Percentiles rank a stretch among this genome's conserved stretches.
phyloP scores from a whole-genome alignment of 2,797 vertebrate species.

The Chelonia mydas region DNA sequence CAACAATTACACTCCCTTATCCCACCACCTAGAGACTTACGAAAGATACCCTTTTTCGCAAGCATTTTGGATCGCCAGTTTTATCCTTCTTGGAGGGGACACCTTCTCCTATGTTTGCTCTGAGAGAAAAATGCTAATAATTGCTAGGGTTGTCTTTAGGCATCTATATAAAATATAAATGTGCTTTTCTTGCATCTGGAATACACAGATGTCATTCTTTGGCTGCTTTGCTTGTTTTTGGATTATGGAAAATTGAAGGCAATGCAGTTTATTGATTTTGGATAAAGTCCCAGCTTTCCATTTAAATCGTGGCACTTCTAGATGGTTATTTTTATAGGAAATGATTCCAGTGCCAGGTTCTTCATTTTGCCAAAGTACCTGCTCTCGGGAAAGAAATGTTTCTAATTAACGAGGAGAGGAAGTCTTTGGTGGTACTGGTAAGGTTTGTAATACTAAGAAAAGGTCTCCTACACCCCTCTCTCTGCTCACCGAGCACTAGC shows the following conservation, averaged over 20 bases:
- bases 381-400: neutral
- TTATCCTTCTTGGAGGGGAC: neutral
- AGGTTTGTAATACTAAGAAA: neutral
- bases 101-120: neutral
- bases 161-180: neutral
- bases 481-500: neutral
- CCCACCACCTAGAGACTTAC: too few relatives aligned
- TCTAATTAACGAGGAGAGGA: neutral
- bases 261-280: neutral
- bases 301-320: neutral
- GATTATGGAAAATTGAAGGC: neutral
- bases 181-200: neutral
- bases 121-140: neutral
- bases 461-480: fast-evolving
- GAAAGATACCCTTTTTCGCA: neutral
- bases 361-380: neutral
- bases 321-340: neutral
- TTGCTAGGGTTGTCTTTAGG: neutral
- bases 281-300: neutral
- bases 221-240: neutral
- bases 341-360: neutral
- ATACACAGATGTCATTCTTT: neutral
- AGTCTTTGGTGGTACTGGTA: neutral
- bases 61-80: neutral
- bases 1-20: too few relatives aligned